Conservation (phyloP, 2,888 invertebrate genomes). For the Sabatieria punctata region DNA sequence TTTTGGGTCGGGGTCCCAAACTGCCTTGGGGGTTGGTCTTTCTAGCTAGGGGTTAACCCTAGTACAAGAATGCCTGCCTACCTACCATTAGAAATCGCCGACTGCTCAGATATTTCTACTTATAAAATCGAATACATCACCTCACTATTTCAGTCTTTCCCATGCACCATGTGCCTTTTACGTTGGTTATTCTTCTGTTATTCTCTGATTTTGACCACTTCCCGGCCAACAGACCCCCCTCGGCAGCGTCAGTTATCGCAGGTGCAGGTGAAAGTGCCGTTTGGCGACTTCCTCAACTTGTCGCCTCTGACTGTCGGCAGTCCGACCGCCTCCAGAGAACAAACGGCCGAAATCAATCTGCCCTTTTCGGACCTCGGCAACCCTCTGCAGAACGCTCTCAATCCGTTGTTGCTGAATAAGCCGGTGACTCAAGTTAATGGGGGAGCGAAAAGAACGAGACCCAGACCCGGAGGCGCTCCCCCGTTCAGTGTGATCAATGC, state of each 20-base stretch:
- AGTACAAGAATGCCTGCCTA: too few relatives aligned
- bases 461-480: background rate
- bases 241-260: background rate
- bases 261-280: conserved; percentile 1
- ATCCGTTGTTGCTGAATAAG: background rate
- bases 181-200: too few relatives aligned
- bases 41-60: too few relatives aligned
- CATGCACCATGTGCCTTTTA: too few relatives aligned
- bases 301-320: background rate
- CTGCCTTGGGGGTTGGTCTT: too few relatives aligned
- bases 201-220: too few relatives aligned
- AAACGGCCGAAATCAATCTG: background rate
- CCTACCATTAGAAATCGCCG: too few relatives aligned
- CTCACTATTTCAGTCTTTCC: too few relatives aligned
- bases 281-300: background rate
- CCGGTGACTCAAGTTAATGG: background rate
- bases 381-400: background rate
- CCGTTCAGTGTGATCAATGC: background rate
- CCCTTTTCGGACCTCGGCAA: background rate
- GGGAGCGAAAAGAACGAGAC: background rate
- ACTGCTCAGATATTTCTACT: too few relatives aligned
- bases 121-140: too few relatives aligned
- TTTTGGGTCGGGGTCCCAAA: too few relatives aligned
- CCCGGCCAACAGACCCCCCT: too few relatives aligned
- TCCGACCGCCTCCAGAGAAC: background rate